phyloP scores from a whole-genome alignment of 2,113 vertebrate genomes.

The Romanogobio albipinnatus region DNA sequence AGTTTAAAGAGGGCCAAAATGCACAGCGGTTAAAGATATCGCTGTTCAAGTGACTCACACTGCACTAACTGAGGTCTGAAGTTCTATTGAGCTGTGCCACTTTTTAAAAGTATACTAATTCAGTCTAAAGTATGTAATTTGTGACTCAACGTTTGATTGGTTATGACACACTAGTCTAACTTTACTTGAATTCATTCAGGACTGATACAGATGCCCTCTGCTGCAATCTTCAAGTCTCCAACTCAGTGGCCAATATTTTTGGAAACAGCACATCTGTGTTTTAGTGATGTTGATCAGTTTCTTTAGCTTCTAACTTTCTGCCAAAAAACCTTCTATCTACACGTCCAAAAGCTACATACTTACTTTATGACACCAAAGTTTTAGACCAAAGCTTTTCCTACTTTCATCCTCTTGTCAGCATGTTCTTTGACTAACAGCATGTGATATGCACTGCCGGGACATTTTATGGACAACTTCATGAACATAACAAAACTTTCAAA shows the following conservation, averaged over 20 bases:
- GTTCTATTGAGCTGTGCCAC: background rate
- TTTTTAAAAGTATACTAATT: background rate
- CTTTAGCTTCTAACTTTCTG: background rate
- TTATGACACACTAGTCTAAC: background rate
- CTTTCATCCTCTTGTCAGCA: constrained; percentile 8
- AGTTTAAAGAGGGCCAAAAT: constrained; percentile 34
- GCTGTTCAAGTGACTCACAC: constrained; percentile 13
- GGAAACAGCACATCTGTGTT: constrained; percentile 6
- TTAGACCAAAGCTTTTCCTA: constrained; percentile 24
- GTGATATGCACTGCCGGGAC: background rate
- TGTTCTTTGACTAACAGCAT: background rate
- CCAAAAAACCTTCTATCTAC: constrained; percentile 21
- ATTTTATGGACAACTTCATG: constrained; percentile 7
- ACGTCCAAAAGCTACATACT: constrained; percentile 20
- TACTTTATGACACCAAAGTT: constrained; percentile 12
- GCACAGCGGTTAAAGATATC: constrained; percentile 35
- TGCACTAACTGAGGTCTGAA: constrained; percentile 2
- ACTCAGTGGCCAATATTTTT: background rate
- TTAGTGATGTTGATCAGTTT: constrained; percentile 1
- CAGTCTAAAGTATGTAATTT: background rate
- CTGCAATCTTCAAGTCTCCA: background rate
- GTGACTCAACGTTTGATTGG: background rate
- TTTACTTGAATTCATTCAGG: background rate
- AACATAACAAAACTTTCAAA: constrained; percentile 1
- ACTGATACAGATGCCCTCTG: background rate